Base-by-base conservation (phyloP, 2,113 vertebrate genomes). In the Aleadryas rufinucha region DNA sequence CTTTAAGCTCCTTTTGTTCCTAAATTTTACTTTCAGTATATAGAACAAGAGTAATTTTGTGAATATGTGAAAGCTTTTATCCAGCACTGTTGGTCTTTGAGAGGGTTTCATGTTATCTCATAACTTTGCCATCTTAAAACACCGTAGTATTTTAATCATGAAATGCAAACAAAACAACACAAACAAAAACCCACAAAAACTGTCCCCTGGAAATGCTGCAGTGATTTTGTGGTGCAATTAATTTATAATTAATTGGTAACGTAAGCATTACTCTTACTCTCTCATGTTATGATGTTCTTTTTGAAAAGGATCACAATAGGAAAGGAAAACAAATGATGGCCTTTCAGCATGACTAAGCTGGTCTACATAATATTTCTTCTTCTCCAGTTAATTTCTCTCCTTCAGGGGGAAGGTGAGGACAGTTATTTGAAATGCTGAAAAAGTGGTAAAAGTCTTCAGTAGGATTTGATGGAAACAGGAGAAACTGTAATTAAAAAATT, bases 121-220 rank as follows among this genome's bases (percentile, higher is more conserved):
- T 33, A 35, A 74, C 15, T 81, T 87, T 35, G 21, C 9, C 6
- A 33, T 59, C 13, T 81, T 30, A 66, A 74, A 74, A 63, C 16
- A 39, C 6, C 31, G 28, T 1, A 23, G 24, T 56, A 54, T 63
- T 91, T 84, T 87, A 71, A 59, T 27, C 0, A 45, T 30, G 16
- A 84, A 82, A 71, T 60, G 7, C 11, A 71, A 87, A 71, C 7
- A 65, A 47, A 89, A 33, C 4, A 52, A 20, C 12, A 53, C 11
- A 35, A 60, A 47, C 13, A 44, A 44, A 33, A 21, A 0, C 1
- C 10, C 6, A 23, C 20, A 75, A 42, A 78, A 47, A 0, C 8
- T 9, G 2, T 87, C 11, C 24, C 26, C 3, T 37, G n/a, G 16
- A 60, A 75, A 9, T 70, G 16, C 33, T 90, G 33, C 16, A 47